phyloP scores from a whole-genome alignment of 1,140 invertebrate species.

The Andrena cerasifolii region DNA sequence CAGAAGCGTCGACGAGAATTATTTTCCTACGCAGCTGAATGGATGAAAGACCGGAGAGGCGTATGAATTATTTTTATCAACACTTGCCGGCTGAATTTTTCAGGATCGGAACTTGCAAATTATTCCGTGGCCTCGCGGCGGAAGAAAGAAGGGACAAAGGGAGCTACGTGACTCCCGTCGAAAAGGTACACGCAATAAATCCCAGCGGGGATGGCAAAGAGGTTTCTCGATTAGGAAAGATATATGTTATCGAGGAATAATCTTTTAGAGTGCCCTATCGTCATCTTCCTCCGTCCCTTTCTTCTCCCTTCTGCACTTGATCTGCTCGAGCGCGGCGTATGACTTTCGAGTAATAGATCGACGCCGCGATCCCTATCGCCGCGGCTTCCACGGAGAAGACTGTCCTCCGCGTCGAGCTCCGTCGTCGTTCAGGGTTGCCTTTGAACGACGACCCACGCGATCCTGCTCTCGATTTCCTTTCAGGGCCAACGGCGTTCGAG shows the following conservation, averaged over 20 bases:
- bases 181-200: not conserved
- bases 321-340: slow-evolving; percentile 7
- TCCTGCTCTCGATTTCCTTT: slow-evolving; percentile 24
- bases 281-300: slow-evolving; percentile 4
- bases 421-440: slow-evolving; percentile 39
- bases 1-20: no score
- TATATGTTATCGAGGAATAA: slow-evolving; percentile 28
- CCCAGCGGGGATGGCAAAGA: not conserved
- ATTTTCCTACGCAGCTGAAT: no score
- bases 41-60: no score
- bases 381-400: not conserved
- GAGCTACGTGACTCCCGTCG: not conserved
- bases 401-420: slow-evolving; percentile 16
- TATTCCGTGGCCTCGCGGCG: no score
- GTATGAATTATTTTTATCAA: no score
- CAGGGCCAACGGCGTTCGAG: not conserved
- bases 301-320: not conserved
- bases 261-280: slow-evolving; percentile 32
- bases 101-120: no score
- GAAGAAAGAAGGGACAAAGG: no score
- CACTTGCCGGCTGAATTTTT: no score
- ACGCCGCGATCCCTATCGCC: not conserved
- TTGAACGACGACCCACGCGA: slow-evolving; percentile 28
- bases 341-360: slow-evolving; percentile 33
- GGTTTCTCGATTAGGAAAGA: slow-evolving; percentile 31